Conservation (phyloP, 2,113 vertebrate species). For the Protobothrops mucrosquamatus region DNA sequence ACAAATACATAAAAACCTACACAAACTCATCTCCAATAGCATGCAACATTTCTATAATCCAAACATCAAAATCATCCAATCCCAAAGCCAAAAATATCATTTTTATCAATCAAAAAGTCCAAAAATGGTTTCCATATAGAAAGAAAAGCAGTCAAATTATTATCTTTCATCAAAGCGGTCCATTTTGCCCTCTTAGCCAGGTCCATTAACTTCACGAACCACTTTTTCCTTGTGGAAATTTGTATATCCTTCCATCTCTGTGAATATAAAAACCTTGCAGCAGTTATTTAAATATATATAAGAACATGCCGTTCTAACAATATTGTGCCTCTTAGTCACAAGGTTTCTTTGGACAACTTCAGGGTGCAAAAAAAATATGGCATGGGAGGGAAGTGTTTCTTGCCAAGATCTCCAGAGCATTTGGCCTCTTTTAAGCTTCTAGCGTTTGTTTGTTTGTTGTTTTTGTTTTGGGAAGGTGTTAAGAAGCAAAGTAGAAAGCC, state of each 20-base stretch:
- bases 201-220: neutral
- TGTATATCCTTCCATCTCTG: neutral
- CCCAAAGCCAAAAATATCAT: neutral
- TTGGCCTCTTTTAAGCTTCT: neutral
- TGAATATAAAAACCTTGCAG: neutral
- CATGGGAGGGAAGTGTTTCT: neutral
- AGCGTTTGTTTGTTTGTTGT: neutral
- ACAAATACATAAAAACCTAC: neutral
- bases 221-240: neutral
- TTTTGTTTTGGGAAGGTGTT: neutral
- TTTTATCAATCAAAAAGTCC: neutral
- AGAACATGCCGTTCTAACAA: neutral
- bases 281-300: neutral
- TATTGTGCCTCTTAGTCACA: neutral
- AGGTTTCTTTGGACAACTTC: neutral
- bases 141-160: neutral
- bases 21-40: neutral
- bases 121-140: neutral
- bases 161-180: neutral
- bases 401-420: neutral
- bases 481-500: neutral
- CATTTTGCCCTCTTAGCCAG: neutral
- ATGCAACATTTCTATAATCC: neutral
- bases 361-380: neutral
- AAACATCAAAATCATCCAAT: neutral